Evolutionary conservation across 2,888 invertebrate genomes (phyloP).

Genomic region (Pollenia griseotomentosa): DNA sequence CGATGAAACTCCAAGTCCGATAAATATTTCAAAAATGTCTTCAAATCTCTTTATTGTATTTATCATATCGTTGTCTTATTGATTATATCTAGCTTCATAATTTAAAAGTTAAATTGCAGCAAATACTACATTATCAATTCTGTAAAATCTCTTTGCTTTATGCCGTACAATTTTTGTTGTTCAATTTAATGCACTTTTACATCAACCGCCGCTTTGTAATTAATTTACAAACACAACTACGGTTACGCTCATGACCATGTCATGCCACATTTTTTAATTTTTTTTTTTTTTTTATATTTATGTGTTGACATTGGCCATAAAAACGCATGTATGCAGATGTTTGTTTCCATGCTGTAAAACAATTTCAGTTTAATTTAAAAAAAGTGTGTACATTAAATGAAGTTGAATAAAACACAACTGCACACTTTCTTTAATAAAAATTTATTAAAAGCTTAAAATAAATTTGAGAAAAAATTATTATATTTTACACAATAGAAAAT

Average conservation of each 20-base stretch:
- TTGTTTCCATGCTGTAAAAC: slow-evolving; percentile 20
- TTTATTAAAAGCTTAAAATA: neutral
- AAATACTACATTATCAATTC: too few relatives aligned
- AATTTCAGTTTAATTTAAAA: slow-evolving; percentile 14
- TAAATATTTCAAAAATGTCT: too few relatives aligned
- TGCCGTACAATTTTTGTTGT: too few relatives aligned
- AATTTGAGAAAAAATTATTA: slow-evolving; percentile 7
- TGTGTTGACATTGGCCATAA: slow-evolving; percentile 48
- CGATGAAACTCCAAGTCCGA: too few relatives aligned
- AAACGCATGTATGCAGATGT: slow-evolving; percentile 43
- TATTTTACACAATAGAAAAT: neutral
- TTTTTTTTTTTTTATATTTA: neutral
- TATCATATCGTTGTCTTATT: too few relatives aligned
- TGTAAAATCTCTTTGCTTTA: too few relatives aligned
- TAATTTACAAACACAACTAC: neutral
- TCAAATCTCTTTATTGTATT: too few relatives aligned
- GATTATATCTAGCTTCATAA: too few relatives aligned
- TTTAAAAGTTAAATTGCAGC: too few relatives aligned
- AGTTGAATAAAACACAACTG: neutral
- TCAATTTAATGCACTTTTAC: too few relatives aligned
- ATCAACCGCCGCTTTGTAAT: too few relatives aligned
- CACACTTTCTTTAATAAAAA: slow-evolving; percentile 20
- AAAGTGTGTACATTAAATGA: neutral
- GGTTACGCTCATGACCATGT: slow-evolving; percentile 41
- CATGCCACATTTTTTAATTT: slow-evolving; percentile 1